Base-by-base conservation (phyloP, 2,888 invertebrate genomes). In the Venustoraphidia nigricollis region DNA sequence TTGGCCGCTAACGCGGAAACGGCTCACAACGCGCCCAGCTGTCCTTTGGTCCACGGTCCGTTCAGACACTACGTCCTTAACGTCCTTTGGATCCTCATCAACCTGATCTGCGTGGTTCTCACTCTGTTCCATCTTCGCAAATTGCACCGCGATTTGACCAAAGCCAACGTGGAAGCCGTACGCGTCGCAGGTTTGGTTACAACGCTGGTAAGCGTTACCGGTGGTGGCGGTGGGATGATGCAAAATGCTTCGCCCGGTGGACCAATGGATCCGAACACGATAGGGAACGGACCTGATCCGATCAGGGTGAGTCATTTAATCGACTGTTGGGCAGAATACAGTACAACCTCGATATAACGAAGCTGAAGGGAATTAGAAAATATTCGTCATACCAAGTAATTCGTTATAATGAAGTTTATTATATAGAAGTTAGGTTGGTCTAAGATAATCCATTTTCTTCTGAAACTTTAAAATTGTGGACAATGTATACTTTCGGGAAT, bases 21-120 rank as follows among this genome's bases (percentile, higher is more conserved):
- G 52, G 76, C 78, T 11, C 83, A 84, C 57, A 82, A 85, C 58
- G 78, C 86, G 1, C 88, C 89, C 10, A 83, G 84, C 47, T 92
- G 92, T 61, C 88, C 90, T 3, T 72, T 91, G 56, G 84, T 88
- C 45, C 83, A 90, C 64, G 90, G 90, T 34, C 87, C 90, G 50
- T 84, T 88, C 59, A 75, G 90, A 53, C 90, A 91, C 71, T 90
- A 91, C 67, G 87, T 92, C 51, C 80, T 92, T 56, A 91, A 91
- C 68, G 83, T 88, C 46, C 74, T 92, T 39, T 92, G 91, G 92
- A 89, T 91, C 58, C 77, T 84, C 55, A 86, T 91, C 59, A 86
- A 92, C 67, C 76, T 88, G 51, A 83, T 90, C 58, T 91, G 91
- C 67, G 82, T 91, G 46, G 75, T 81, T 45, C 73, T 91, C 53